Conservation (phyloP, 2,797 vertebrate genomes). For the Pterois miles region DNA sequence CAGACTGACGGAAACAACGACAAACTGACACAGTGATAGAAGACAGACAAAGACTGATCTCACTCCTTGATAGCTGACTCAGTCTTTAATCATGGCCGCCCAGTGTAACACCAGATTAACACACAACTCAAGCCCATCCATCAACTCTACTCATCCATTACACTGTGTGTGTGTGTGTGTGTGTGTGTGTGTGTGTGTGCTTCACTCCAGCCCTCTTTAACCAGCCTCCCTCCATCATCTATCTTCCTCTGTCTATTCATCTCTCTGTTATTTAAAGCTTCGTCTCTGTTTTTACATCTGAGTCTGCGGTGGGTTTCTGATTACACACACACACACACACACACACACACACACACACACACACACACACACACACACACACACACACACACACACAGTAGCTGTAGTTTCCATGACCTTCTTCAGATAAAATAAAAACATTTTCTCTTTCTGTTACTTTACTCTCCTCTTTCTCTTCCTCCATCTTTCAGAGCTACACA, state of each 20-base stretch:
- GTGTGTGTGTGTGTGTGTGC: constrained; percentile 10
- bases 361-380: background rate
- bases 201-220: constrained; percentile 10
- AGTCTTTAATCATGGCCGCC: constrained; percentile 53
- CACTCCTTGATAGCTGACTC: constrained; percentile 11
- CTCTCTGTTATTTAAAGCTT: constrained; percentile 48
- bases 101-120: constrained; percentile 55
- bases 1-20: background rate
- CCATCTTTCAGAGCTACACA: background rate
- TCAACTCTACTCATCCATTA: constrained; percentile 61
- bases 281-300: constrained; percentile 68
- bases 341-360: constrained; percentile 14
- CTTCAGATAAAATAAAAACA: constrained; percentile 7
- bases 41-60: background rate
- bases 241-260: constrained; percentile 28
- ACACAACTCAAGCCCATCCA: constrained; percentile 57
- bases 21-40: background rate
- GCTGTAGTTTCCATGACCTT: constrained; percentile 44
- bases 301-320: constrained; percentile 60
- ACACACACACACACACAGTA: background rate
- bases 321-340: constrained; percentile 16
- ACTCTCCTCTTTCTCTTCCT: background rate
- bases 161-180: constrained; percentile 20
- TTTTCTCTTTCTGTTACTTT: background rate
- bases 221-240: constrained; percentile 40